Base-by-base conservation (phyloP, 1,140 invertebrate genomes). In the Agrypnia vestita region DNA sequence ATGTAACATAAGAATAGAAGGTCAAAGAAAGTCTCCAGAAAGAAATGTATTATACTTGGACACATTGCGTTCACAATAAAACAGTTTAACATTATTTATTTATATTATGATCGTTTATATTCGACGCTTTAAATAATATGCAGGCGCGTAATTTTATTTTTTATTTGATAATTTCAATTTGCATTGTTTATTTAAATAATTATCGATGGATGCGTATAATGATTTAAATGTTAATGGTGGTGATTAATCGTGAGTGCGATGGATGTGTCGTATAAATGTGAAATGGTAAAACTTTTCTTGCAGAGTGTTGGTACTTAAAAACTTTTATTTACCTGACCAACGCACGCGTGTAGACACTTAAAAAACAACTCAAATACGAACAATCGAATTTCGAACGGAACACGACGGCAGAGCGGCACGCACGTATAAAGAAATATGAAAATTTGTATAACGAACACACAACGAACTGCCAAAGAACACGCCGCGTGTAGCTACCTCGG, bases 371-470 rank as follows among this genome's bases (percentile, higher is more conserved):
- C 11, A 73, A 74, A 43, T 56, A 7, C 25, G 12, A 71, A 71
- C 51, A 74, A 56, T 74, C 71, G 51, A 35, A 15, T 62, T 62
- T 49, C 43, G 11, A 76, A 76, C 55, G 19, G 17, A 76, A 76
- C 56, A 76, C 74, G 74, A 76, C 71, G 71, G 56, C 56, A 74
- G 71, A 43, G 56, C 71, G 21, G 15, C 46, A 73, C 71, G 19
- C n/a, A 44, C 51, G 35, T 17, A 56, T 17, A 55, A 74, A 55
- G 71, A 74, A 55, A 71, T 49, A 49, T 49, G 55, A 53, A 76
- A 76, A 76, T 17, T 62, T 21, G 59, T 76, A 76, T 17, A 76
- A 76, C 74, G 74, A 76, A 64, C 55, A 76, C 56, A 76, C 55
- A 62, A 76, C 55, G 35, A 62, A 76, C 74, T 76, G 74, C 55